phyloP scores from a whole-genome alignment of 2,113 vertebrate genomes.

The Edolisoma coerulescens region DNA sequence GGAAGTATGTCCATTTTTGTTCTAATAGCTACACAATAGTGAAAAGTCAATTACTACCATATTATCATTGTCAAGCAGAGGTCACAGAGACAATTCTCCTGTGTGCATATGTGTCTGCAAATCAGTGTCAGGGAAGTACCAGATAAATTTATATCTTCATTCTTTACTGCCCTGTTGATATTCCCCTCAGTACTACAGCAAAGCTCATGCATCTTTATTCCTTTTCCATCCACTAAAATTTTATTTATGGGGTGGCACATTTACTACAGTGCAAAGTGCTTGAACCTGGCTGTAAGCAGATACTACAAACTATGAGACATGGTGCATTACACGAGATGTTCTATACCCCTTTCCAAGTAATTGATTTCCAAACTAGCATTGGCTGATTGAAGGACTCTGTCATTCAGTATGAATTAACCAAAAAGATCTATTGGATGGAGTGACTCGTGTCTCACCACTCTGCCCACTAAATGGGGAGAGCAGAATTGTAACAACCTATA shows the following conservation, averaged over 20 bases:
- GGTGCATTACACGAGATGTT: neutral
- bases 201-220: neutral
- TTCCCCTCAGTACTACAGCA: neutral
- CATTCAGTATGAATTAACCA: neutral
- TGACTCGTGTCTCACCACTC: neutral
- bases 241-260: neutral
- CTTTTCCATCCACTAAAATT: neutral
- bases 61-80: neutral
- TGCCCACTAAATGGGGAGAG: neutral
- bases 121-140: neutral
- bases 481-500: neutral
- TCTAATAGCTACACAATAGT: neutral
- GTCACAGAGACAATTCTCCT: neutral
- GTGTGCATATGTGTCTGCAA: neutral
- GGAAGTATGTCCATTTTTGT: neutral
- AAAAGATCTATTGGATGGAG: neutral
- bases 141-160: neutral
- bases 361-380: neutral
- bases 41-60: neutral
- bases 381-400: neutral
- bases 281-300: neutral
- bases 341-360: neutral
- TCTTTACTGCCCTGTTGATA: neutral
- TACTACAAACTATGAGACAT: neutral
- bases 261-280: neutral